Base-by-base conservation (phyloP, 2,113 vertebrate genomes). In the Petaurus breviceps region DNA sequence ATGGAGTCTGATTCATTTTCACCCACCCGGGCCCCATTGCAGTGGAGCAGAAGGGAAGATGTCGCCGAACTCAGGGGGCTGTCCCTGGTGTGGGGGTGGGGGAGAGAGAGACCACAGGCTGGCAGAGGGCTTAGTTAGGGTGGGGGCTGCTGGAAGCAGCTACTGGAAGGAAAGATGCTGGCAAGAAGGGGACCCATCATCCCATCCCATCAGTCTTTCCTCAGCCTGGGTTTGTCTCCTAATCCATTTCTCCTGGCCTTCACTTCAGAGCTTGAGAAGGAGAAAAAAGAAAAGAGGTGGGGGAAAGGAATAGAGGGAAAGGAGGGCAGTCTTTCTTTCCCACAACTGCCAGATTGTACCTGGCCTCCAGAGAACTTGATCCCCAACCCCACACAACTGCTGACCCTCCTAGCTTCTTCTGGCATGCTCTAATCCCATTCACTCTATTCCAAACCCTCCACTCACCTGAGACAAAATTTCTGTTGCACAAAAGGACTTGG, bases 1-100 rank as follows among this genome's bases (percentile, higher is more conserved):
- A 98, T 98, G 97, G 98, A 98, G 98, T 98, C 98, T 98, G 98
- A 98, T 98, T 98, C 98, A 98, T 98, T 98, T 98, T 98, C 96
- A 98, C 98, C 98, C 97, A 97, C 92, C 96, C 61, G 0, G 97
- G 49, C 90, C 90, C 46, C 46, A 28, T 50, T 11, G 24, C 46
- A 90, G 90, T 3, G 14, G 90, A 49, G 90, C 46, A 90, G 49
- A 51, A 31, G 26, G 90, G 90, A 90, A 90, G 90, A 49, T 51
- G 46, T 90, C 24, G 50, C 90, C 24, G 9, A 3, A 16, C 28
- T 49, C 9, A 90, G 26, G 49, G n/a, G 49, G 47, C 26, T 26
- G 47, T 90, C 28, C 49, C 25, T 4, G 49, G 90, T 19, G 46
- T 90, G 90, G 90, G 89, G 49, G 90, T 31, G 46, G 22, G 90